A percentile compares a stretch with the other conserved stretches of the same genome.
phyloP scores from a whole-genome alignment of 2,888 invertebrate species.

The Epirrita christyi region DNA sequence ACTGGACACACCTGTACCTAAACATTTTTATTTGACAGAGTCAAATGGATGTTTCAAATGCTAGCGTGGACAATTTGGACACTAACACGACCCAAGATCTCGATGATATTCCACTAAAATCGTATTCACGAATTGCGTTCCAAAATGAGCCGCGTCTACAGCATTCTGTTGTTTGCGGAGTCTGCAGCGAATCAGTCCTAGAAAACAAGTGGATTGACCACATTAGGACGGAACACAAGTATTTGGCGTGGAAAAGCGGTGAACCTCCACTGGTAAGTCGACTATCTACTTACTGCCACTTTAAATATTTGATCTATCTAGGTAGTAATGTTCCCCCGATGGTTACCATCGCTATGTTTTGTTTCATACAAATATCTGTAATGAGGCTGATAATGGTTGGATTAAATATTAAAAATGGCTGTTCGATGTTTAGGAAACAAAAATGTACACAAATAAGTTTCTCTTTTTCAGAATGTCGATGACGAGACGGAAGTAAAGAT shows the following conservation, averaged over 20 bases:
- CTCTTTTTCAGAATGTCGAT: slow-evolving; percentile 50
- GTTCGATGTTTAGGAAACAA: too few species aligned
- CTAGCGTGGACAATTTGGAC: background rate
- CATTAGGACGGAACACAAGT: slow-evolving; percentile 53
- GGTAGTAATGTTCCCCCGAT: too few species aligned
- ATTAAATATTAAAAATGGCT: too few species aligned
- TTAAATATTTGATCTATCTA: too few species aligned
- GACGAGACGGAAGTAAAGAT: slow-evolving; percentile 42
- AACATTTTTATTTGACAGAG: slow-evolving; percentile 3
- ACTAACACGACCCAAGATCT: background rate
- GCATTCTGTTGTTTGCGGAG: slow-evolving; percentile 42
- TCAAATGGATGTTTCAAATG: slow-evolving; percentile 7
- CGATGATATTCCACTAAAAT: background rate
- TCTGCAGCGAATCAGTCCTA: slow-evolving; percentile 45
- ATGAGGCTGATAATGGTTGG: too few species aligned
- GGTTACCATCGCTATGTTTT: too few species aligned
- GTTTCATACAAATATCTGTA: too few species aligned
- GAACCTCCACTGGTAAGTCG: slow-evolving; percentile 67
- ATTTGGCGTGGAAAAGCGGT: slow-evolving; percentile 61
- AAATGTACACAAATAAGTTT: background rate
- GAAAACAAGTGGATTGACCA: slow-evolving; percentile 52
- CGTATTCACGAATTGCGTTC: background rate
- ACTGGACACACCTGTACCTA: background rate
- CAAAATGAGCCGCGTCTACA: background rate
- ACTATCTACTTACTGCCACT: too few species aligned